A percentile compares a stretch with the other conserved stretches of the same genome.
Evolutionary conservation across 1,140 invertebrate species (phyloP).

Genomic region (Pseudachorutes palmiensis): DNA sequence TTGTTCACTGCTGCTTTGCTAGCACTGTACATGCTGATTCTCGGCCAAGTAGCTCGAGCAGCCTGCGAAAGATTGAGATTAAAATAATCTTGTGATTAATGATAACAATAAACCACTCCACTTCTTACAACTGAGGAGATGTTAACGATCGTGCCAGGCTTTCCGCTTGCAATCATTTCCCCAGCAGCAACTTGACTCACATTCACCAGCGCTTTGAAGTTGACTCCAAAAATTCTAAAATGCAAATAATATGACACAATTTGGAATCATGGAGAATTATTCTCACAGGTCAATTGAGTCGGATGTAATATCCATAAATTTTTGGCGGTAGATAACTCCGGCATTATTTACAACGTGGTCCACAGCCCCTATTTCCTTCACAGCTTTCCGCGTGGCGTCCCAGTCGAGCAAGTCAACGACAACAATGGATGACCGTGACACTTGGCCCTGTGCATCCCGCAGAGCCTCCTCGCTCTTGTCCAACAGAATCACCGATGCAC

Average conservation of each 20-base stretch:
- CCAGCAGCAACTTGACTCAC: constrained; percentile 20
- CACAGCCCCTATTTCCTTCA: not conserved
- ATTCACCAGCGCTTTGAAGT: constrained; percentile 29
- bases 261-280: not conserved
- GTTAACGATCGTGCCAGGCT: constrained; percentile 24
- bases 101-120: not conserved
- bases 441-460: not conserved
- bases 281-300: constrained; percentile 14
- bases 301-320: constrained; percentile 9
- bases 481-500: constrained; percentile 18
- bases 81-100: not conserved
- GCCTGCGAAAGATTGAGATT: not conserved
- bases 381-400: constrained; percentile 17
- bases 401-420: constrained; percentile 15
- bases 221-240: constrained; percentile 27
- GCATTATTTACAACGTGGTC: constrained; percentile 24
- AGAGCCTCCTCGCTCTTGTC: constrained; percentile 21
- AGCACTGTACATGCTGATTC: constrained; percentile 9
- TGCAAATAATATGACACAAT: not conserved
- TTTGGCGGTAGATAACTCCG: not conserved
- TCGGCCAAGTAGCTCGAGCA: not conserved
- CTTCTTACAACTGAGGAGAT: constrained; percentile 23
- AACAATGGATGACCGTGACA: not conserved
- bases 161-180: constrained; percentile 15
- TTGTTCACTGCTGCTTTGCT: constrained; percentile 22